These are phyloP conservation scores for Linnaemya vulpina DNA, from an alignment of 2,888 invertebrate species.

Conservation along the genomic window DNA sequence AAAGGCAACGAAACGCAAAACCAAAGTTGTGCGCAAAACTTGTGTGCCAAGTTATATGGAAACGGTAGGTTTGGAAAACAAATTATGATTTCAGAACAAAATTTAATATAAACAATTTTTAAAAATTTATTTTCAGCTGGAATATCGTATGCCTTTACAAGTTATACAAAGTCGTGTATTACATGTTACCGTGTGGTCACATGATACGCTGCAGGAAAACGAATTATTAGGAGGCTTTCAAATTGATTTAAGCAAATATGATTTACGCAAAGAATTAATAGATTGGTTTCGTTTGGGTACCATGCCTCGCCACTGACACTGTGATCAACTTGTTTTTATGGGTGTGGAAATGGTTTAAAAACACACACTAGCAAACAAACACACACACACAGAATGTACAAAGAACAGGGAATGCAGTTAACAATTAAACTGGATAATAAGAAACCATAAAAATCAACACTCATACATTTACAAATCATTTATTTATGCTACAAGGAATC, in stretches of 20 bases:
- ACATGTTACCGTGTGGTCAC: constrained; percentile 98
- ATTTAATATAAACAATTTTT: not conserved
- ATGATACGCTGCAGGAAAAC: constrained; percentile 96
- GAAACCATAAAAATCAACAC: constrained; percentile 12
- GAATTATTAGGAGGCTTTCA: constrained; percentile 96
- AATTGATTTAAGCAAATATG: constrained; percentile 88
- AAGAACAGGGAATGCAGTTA: constrained; percentile 47
- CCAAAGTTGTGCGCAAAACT: constrained; percentile 94
- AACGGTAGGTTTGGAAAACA: constrained; percentile 86
- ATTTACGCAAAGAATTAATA: constrained; percentile 90
- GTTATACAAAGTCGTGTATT: constrained; percentile 89
- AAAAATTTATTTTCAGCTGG: constrained; percentile 87
- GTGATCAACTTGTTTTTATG: constrained; percentile 10
- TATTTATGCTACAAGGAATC: constrained; percentile 60
- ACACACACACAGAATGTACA: constrained; percentile 15
- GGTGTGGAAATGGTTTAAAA: constrained; percentile 28
- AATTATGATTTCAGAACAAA: not conserved
- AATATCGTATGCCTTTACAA: constrained; percentile 93
- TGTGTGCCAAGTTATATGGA: constrained; percentile 99
- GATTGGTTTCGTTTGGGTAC: constrained; percentile 92
- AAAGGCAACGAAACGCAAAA: constrained; percentile 97
- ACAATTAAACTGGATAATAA: constrained; percentile 48
- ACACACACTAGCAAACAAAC: not conserved
- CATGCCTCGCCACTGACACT: constrained; percentile 76
- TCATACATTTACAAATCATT: constrained; percentile 27